These are phyloP conservation scores for Sialia sialis DNA, from an alignment of 2,113 vertebrate genomes.

Conservation along the genomic window DNA sequence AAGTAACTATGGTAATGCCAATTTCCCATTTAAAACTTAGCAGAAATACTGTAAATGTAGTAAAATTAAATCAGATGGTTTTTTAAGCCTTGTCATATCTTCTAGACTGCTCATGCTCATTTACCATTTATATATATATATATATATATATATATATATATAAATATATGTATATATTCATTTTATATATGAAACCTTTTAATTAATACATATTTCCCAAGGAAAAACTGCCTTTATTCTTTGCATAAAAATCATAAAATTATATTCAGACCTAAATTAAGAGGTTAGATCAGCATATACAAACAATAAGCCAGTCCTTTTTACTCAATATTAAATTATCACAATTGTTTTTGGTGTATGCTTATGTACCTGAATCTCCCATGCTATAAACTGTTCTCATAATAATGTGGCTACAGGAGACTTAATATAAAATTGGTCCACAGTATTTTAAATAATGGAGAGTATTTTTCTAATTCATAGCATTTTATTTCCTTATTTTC, in stretches of 20 bases:
- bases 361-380: not conserved
- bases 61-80: not conserved
- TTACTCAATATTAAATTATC: not conserved
- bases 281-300: not conserved
- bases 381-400: not conserved
- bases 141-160: not conserved
- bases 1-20: not conserved
- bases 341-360: not conserved
- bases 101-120: not conserved
- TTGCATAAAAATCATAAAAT: not conserved
- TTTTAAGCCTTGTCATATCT: not conserved
- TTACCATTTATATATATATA: no score
- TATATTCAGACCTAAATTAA: not conserved
- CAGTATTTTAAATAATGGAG: not conserved
- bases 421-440: not conserved
- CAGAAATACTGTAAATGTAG: not conserved
- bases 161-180: not conserved
- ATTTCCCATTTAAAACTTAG: not conserved
- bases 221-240: not conserved
- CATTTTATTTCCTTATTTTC: not conserved
- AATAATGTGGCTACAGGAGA: not conserved
- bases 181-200: not conserved
- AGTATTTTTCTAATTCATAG: not conserved
- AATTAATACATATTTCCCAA: not conserved
- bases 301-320: not conserved